Percentiles rank a stretch among this genome's conserved stretches.
phyloP scores from a whole-genome alignment of 2,113 vertebrate species.

The Sigmodon hispidus region DNA sequence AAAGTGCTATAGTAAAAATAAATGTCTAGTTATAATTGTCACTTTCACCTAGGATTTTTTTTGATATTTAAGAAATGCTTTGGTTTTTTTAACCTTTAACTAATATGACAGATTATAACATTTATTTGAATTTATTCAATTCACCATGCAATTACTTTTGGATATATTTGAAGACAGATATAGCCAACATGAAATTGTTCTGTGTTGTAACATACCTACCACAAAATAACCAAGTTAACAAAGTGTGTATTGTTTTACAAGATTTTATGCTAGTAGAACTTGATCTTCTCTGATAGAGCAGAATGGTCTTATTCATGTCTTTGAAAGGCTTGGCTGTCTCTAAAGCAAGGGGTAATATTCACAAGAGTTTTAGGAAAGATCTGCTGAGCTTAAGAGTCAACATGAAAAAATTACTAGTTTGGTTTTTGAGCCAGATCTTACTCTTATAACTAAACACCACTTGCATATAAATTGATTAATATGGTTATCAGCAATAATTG shows the following conservation, averaged over 20 bases:
- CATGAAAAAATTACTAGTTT: neutral
- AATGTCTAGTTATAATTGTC: neutral
- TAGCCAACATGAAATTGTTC: too few relatives aligned
- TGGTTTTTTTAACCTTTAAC: too few relatives aligned
- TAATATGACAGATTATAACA: too few relatives aligned
- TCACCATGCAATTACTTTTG: too few relatives aligned
- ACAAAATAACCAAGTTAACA: too few relatives aligned
- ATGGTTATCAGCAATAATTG: neutral
- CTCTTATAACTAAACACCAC: neutral
- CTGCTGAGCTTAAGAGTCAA: neutral
- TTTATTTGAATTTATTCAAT: too few relatives aligned
- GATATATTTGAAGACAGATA: too few relatives aligned
- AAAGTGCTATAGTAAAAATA: neutral
- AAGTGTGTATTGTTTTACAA: too few relatives aligned
- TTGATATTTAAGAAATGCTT: conserved; percentile 16
- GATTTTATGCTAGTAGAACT: neutral
- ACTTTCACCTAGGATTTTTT: neutral
- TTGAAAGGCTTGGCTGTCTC: neutral
- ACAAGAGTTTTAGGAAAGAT: conserved; percentile 9
- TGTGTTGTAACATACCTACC: too few relatives aligned
- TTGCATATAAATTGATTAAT: neutral
- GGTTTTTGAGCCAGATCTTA: neutral
- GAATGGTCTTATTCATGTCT: neutral
- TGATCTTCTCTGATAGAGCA: neutral
- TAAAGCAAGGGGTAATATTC: neutral